Base-by-base conservation (phyloP, 2,888 invertebrate genomes). In the Harpagoxenus sublaevis region DNA sequence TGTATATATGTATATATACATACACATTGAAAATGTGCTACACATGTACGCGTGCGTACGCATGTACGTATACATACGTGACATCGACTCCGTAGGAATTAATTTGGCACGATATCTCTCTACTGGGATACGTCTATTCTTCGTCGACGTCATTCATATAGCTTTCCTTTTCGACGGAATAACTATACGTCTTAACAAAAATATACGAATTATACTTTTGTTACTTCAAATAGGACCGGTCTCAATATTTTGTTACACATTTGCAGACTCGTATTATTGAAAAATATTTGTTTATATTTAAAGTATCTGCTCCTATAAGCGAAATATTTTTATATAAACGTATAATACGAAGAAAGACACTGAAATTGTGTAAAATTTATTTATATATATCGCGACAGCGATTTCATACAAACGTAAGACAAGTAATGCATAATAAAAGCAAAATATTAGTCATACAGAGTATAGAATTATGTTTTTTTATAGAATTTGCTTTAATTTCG, bases 81-180 rank as follows among this genome's bases (percentile, higher is more conserved):
- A 45, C 53, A 45, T 48, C 78, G 81, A 60, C 84, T 88, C 75
- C 75, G 77, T 83, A 86, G 87, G 90, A 92, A 92, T 92, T 92
- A 91, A 92, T 92, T 92, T 87, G 84, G 60, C 70, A 63, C 83
- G 35, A 35, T 57, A 89, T 86, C 82, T 90, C 85, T 79, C 85
- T 86, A 74, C 66, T 86, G 87, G 87, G 89, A 86, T 85, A 77
- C 84, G 74, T 87, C 85, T 88, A 63, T 70, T 84, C 35, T 6
- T 39, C 63, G 35, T 18, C 23, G 12, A 48, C 10, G 10, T 79
- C 45, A 70, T 23, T 57, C 31, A 10, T 70, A 68, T 70, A 68
- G 71, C 66, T 88, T 42, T 2, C 1, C 8, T 91, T 89, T 88
- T 87, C 85, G 68, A 86, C 78, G 81, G 60, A n/a, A 23, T 45